phyloP scores from a whole-genome alignment of 2,797 vertebrate genomes.

The Pagetopsis macropterus region DNA sequence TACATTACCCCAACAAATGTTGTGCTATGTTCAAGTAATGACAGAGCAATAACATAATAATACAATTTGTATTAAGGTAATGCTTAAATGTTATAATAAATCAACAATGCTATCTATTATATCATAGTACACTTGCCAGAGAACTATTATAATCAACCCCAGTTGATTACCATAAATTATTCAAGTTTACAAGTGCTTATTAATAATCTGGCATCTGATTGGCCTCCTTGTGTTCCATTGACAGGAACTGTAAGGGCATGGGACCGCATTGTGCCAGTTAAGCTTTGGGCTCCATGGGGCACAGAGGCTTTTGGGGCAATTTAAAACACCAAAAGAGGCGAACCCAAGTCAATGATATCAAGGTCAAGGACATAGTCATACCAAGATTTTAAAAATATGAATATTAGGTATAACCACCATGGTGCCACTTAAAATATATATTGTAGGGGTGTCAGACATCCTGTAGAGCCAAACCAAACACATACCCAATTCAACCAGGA shows the following conservation, averaged over 20 bases:
- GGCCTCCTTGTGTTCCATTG: slow-evolving; percentile 61
- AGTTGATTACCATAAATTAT: slow-evolving; percentile 52
- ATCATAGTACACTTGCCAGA: slow-evolving; percentile 5
- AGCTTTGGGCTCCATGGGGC: slow-evolving; percentile 45
- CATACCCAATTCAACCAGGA: slow-evolving; percentile 58
- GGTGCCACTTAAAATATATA: slow-evolving; percentile 24
- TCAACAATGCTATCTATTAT: neutral
- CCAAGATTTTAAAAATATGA: slow-evolving; percentile 50
- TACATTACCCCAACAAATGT: neutral
- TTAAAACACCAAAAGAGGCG: slow-evolving; percentile 47
- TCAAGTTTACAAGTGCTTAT: slow-evolving; percentile 61
- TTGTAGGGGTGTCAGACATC: neutral
- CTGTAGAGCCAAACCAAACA: slow-evolving; percentile 47
- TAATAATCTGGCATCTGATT: slow-evolving; percentile 71
- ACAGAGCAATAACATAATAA: slow-evolving; percentile 1
- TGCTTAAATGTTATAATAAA: slow-evolving; percentile 1
- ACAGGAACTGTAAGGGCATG: slow-evolving; percentile 63
- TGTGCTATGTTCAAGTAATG: neutral
- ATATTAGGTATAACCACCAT: slow-evolving; percentile 24
- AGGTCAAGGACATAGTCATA: slow-evolving; percentile 39
- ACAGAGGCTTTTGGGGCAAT: slow-evolving; percentile 43
- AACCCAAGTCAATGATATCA: slow-evolving; percentile 52
- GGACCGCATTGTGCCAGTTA: slow-evolving; percentile 70
- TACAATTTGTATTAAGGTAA: neutral
- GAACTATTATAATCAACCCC: slow-evolving; percentile 14